Evolutionary conservation across 2,888 invertebrate species (phyloP).

Genomic region (Microplitis manilae): DNA sequence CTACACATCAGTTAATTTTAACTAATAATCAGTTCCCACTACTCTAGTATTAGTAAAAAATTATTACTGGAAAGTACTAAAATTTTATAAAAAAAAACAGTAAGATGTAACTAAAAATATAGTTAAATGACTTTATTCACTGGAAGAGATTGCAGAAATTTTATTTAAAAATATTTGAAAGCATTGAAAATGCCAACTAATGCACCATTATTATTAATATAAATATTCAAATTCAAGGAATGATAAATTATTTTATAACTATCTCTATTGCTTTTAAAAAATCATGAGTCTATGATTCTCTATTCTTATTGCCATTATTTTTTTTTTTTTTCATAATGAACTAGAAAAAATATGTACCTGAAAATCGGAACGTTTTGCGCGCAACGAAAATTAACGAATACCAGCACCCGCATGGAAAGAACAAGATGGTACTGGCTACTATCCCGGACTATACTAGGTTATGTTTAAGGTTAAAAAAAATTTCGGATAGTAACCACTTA

Average conservation of each 20-base stretch:
- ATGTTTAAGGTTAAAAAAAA: too few species aligned
- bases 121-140: neutral
- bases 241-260: neutral
- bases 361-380: too few species aligned
- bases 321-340: neutral
- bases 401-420: too few species aligned
- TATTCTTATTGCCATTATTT: neutral
- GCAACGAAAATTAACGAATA: too few species aligned
- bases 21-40: too few species aligned
- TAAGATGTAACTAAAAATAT: neutral
- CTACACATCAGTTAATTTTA: too few species aligned
- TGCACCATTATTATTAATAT: neutral
- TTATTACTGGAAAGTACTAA: neutral
- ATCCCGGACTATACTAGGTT: too few species aligned
- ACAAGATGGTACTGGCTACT: too few species aligned
- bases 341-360: neutral
- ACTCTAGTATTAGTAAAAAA: too few species aligned
- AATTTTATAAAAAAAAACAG: neutral
- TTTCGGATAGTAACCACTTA: too few species aligned
- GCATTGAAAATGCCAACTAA: neutral
- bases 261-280: neutral
- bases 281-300: neutral
- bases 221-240: neutral
- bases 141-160: neutral
- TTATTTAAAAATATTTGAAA: neutral